phyloP scores from a whole-genome alignment of 2,797 vertebrate species.

The Crax fasciolata region DNA sequence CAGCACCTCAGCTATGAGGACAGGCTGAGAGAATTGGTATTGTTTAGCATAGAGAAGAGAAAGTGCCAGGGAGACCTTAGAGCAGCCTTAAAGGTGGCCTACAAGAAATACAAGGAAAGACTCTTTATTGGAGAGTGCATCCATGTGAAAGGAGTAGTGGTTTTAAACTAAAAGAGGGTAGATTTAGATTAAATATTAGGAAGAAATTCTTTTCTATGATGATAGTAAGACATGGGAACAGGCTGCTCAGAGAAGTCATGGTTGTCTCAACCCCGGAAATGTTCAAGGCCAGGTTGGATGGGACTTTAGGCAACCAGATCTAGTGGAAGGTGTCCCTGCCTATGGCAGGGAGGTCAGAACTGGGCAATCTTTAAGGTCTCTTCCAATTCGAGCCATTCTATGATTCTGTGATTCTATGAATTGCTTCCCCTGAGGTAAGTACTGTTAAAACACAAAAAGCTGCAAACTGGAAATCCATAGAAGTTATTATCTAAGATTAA shows the following conservation, averaged over 20 bases:
- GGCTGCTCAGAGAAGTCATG: background rate
- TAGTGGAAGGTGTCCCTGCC: background rate
- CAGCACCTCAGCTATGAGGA: background rate
- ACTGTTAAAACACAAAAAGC: background rate
- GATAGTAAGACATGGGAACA: background rate
- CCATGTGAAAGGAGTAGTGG: background rate
- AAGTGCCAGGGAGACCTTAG: background rate
- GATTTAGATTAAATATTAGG: background rate
- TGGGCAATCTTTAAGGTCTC: background rate
- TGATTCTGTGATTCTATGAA: background rate
- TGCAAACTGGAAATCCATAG: background rate
- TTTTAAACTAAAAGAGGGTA: background rate
- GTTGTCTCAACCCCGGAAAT: background rate
- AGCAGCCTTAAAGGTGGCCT: background rate
- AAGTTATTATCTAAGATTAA: background rate
- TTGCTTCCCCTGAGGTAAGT: background rate
- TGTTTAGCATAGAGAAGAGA: background rate
- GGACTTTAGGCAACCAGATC: background rate
- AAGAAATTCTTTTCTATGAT: background rate
- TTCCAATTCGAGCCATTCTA: background rate
- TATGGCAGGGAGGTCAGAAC: background rate
- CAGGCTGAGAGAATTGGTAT: background rate
- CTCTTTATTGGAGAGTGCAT: background rate
- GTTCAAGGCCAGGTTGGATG: background rate
- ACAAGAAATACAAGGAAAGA: background rate